A percentile compares a stretch with the other conserved stretches of the same genome.
phyloP scores from a whole-genome alignment of 2,113 vertebrate species.

The Leucoraja erinaceus region DNA sequence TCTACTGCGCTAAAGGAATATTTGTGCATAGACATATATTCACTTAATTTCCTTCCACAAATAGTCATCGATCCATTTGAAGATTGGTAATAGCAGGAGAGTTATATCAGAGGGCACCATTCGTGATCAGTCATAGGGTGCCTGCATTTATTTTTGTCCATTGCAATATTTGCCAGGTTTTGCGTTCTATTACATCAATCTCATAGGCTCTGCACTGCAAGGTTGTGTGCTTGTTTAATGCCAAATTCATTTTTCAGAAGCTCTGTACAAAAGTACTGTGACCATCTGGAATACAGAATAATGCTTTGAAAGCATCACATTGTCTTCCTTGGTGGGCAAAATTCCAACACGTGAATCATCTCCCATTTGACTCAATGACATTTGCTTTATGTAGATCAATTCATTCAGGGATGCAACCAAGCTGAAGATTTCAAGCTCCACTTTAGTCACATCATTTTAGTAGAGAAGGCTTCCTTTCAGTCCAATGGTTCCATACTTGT shows the following conservation, averaged over 20 bases:
- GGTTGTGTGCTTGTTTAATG: neutral
- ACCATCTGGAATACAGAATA: neutral
- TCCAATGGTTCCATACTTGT: too few species aligned
- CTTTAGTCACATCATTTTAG: neutral
- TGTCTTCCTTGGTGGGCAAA: neutral
- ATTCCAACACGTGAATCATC: neutral
- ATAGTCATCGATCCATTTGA: neutral
- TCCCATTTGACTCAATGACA: neutral
- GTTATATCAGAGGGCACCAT: neutral
- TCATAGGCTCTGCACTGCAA: neutral
- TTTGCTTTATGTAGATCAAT: neutral
- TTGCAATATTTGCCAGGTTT: neutral
- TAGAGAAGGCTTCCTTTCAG: too few species aligned
- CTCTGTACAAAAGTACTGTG: neutral
- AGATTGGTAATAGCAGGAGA: neutral
- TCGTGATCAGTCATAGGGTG: neutral
- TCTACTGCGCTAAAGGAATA: neutral
- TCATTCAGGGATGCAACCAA: neutral
- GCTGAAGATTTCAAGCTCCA: neutral
- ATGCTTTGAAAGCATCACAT: neutral
- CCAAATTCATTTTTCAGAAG: neutral
- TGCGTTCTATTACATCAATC: neutral
- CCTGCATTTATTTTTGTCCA: neutral
- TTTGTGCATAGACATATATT: neutral
- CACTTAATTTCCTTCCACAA: neutral